A percentile compares a stretch with the other conserved stretches of the same genome.
phyloP scores from a whole-genome alignment of 2,888 invertebrate species.

The Parnassius glacialis region DNA sequence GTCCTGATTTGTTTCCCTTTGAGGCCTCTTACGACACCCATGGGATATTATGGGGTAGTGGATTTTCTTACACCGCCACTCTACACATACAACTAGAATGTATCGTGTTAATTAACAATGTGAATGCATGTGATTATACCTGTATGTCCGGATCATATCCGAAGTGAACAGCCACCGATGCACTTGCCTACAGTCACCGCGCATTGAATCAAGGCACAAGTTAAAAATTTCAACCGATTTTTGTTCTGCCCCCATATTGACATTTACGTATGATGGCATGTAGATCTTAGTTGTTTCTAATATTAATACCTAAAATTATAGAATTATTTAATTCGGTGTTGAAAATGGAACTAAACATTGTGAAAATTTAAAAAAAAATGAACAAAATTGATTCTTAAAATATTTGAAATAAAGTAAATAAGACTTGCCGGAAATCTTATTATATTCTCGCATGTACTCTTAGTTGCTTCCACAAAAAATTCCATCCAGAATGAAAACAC shows the following conservation, averaged over 20 bases:
- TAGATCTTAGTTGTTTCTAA: slow-evolving; percentile 95
- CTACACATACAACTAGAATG: too few relatives aligned
- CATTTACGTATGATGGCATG: slow-evolving; percentile 97
- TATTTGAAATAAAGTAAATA: slow-evolving; percentile 31
- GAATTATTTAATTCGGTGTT: background rate
- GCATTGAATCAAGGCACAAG: slow-evolving; percentile 89
- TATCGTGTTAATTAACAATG: too few relatives aligned
- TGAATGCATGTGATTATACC: slow-evolving; percentile 58
- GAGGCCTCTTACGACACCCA: too few relatives aligned
- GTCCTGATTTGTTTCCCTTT: too few relatives aligned
- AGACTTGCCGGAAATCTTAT: slow-evolving; percentile 93
- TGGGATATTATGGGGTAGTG: too few relatives aligned
- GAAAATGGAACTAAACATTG: too few relatives aligned
- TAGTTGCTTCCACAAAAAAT: slow-evolving; percentile 97
- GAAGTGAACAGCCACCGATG: slow-evolving; percentile 97
- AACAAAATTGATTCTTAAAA: background rate
- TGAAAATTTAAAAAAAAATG: too few relatives aligned
- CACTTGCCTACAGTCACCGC: slow-evolving; percentile 89
- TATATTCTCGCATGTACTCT: slow-evolving; percentile 87
- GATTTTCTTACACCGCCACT: too few relatives aligned
- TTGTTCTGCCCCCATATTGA: slow-evolving; percentile 96
- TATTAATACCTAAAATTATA: slow-evolving; percentile 69
- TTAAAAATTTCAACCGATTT: slow-evolving; percentile 95
- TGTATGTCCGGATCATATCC: slow-evolving; percentile 92
- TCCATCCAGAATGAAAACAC: slow-evolving; percentile 99